These are phyloP conservation scores for Batillaria attramentaria DNA, from an alignment of 1,140 invertebrate species.

Conservation along the genomic window DNA sequence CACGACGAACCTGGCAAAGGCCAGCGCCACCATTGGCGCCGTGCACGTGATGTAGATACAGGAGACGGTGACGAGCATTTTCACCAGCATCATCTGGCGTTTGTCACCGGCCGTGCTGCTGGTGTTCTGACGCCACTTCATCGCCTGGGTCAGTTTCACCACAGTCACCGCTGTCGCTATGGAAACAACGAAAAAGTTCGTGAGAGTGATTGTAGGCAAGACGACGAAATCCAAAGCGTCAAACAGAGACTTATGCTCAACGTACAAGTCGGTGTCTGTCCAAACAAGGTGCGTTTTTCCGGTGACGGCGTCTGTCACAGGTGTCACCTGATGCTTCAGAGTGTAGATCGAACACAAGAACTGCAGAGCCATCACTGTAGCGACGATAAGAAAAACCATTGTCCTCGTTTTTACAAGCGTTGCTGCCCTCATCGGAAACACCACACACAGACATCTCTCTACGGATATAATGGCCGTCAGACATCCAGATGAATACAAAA, in stretches of 20 bases:
- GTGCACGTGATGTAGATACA: no score
- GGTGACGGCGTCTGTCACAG: not conserved
- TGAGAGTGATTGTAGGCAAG: not conserved
- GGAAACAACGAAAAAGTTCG: not conserved
- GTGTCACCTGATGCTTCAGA: not conserved
- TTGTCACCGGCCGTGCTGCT: no score
- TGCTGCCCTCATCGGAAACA: no score
- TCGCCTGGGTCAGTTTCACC: not conserved
- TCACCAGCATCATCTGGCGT: no score
- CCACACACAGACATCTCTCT: not conserved
- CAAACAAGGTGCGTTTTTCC: not conserved
- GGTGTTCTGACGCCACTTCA: slow-evolving; percentile 3
- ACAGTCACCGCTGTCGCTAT: not conserved
- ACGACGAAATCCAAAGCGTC: slow-evolving; percentile 1
- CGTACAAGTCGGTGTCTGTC: not conserved
- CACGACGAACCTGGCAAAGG: no score
- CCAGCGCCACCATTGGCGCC: no score
- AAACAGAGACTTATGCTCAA: not conserved
- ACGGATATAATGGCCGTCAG: not conserved
- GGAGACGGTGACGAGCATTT: no score
- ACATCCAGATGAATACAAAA: not conserved
- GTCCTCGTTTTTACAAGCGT: no score
- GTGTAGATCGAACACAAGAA: not conserved
- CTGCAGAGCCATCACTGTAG: no score
- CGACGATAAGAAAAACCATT: no score